These are phyloP conservation scores for Ridgeia piscesae DNA, from an alignment of 1,140 invertebrate species.

Conservation along the genomic window DNA sequence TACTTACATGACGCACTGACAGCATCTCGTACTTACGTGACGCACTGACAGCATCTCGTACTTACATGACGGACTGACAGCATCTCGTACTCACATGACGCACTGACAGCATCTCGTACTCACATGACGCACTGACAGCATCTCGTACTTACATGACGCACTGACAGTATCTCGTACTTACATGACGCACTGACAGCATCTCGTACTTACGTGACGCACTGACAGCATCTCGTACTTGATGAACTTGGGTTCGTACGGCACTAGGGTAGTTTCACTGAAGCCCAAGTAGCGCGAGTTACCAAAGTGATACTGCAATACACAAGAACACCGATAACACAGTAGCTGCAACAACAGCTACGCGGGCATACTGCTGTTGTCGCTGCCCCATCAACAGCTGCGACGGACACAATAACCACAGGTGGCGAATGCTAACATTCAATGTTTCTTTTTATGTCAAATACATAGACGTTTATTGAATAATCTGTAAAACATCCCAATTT, in stretches of 20 bases:
- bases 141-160: background rate
- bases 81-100: no score
- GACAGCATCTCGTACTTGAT: conserved; percentile 76
- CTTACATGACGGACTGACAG: no score
- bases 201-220: conserved; percentile 65
- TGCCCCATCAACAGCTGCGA: background rate
- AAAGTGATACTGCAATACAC: conserved; percentile 42
- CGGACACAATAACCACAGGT: background rate
- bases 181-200: conserved; percentile 7
- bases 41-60: no score
- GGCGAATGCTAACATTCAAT: conserved; percentile 5
- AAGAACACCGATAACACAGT: background rate
- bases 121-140: background rate
- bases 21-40: no score
- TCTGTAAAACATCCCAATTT: background rate
- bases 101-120: no score
- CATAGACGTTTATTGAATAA: no score
- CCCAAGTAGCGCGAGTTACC: conserved; percentile 60
- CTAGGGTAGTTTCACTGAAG: conserved; percentile 88
- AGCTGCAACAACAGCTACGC: background rate
- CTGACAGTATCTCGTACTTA: background rate
- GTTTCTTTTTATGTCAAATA: background rate
- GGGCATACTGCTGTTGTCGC: background rate
- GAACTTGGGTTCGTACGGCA: conserved; percentile 88
- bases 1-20: no score